phyloP scores from a whole-genome alignment of 2,888 invertebrate genomes.

The Tetramorium bicarinatum region DNA sequence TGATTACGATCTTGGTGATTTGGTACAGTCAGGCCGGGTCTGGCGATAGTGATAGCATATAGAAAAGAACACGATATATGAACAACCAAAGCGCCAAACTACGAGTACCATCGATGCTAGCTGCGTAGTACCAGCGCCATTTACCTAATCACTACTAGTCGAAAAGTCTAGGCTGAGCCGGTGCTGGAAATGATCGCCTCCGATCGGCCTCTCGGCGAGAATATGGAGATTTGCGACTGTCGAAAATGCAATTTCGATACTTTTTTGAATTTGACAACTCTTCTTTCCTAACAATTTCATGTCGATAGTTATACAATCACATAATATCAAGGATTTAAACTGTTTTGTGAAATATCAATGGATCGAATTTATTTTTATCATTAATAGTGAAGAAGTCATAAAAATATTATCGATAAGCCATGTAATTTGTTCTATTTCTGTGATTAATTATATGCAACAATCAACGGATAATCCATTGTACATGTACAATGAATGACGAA shows the following conservation, averaged over 20 bases:
- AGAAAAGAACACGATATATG: conserved; percentile 83
- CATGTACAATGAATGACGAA: background rate
- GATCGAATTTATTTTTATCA: background rate
- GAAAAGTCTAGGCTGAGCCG: conserved; percentile 80
- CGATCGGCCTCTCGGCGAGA: conserved; percentile 65
- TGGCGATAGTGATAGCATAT: conserved; percentile 81
- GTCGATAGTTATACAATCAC: background rate
- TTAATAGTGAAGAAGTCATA: background rate
- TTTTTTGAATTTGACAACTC: background rate
- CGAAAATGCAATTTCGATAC: conserved; percentile 55
- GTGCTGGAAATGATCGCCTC: conserved; percentile 61
- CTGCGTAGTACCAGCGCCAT: conserved; percentile 83
- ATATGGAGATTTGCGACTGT: conserved; percentile 73
- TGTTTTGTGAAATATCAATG: background rate
- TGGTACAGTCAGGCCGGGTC: conserved; percentile 62
- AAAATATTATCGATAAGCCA: background rate
- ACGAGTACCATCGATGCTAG: conserved; percentile 79
- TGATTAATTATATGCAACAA: conserved; percentile 2
- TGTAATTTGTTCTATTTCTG: background rate
- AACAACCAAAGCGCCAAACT: conserved; percentile 85
- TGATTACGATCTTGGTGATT: conserved; percentile 5
- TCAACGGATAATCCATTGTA: background rate
- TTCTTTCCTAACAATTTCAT: background rate
- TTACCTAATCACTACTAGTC: conserved; percentile 77
- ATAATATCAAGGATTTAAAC: background rate